A percentile compares a stretch with the other conserved stretches of the same genome.
phyloP scores from a whole-genome alignment of 2,888 invertebrate species.

The Eurytoma adleriae region DNA sequence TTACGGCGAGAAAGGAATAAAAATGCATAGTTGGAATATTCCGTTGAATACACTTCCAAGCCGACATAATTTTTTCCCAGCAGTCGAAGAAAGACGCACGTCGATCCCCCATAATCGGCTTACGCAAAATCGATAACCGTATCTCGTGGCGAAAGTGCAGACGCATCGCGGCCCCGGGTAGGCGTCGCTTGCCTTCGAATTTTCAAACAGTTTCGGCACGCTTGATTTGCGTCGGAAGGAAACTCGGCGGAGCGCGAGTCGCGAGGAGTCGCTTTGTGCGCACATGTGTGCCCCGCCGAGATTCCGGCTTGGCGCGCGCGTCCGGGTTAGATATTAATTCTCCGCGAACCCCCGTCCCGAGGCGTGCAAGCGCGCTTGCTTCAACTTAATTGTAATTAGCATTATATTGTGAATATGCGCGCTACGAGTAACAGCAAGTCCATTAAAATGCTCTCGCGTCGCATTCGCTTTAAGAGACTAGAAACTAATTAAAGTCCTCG shows the following conservation, averaged over 20 bases:
- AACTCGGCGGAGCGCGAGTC: not conserved
- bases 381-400: constrained; percentile 41
- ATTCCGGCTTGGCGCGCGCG: constrained; percentile 6
- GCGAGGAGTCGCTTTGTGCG: not conserved
- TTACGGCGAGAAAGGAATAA: too few relatives aligned
- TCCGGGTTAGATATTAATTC: constrained; percentile 36
- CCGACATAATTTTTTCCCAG: too few relatives aligned
- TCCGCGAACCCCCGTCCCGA: not conserved
- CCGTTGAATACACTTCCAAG: too few relatives aligned
- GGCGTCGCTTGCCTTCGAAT: constrained; percentile 18
- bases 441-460: constrained; percentile 16
- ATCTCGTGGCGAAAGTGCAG: too few relatives aligned
- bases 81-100: too few relatives aligned
- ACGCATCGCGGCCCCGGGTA: not conserved
- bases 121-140: too few relatives aligned
- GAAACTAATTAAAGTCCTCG: not conserved
- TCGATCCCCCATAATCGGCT: too few relatives aligned
- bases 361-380: not conserved
- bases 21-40: too few relatives aligned
- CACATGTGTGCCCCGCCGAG: not conserved
- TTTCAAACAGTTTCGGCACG: constrained; percentile 29
- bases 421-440: not conserved
- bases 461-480: constrained; percentile 4
- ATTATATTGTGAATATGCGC: constrained; percentile 36
- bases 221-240: constrained; percentile 19